These are phyloP conservation scores for Drosophila meridiana DNA, from an alignment of 2,888 invertebrate species.

Conservation along the genomic window DNA sequence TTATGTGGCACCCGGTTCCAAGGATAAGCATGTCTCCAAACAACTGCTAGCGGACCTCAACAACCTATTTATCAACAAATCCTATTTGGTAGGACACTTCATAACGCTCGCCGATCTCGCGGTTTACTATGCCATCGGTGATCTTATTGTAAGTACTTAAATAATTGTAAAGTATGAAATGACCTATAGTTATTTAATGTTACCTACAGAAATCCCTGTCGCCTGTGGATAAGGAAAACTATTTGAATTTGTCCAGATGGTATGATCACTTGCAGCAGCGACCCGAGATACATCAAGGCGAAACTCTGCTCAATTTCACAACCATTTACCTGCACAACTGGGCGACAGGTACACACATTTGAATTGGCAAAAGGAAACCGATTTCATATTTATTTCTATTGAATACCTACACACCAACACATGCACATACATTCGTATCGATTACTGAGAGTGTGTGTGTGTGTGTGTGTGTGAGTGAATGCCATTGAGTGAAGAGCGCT, in stretches of 20 bases:
- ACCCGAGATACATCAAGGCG: slow-evolving; percentile 86
- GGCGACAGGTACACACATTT: slow-evolving; percentile 84
- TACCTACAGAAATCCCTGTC: slow-evolving; percentile 87
- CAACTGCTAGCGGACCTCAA: slow-evolving; percentile 86
- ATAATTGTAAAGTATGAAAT: not conserved
- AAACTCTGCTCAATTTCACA: slow-evolving; percentile 82
- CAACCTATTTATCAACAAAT: slow-evolving; percentile 85
- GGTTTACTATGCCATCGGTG: slow-evolving; percentile 88
- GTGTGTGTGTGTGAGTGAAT: slow-evolving; percentile 46
- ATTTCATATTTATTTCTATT: slow-evolving; percentile 68
- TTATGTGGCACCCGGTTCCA: slow-evolving; percentile 82
- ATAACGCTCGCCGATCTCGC: slow-evolving; percentile 89
- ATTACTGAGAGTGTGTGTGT: slow-evolving; percentile 13
- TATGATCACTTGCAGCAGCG: slow-evolving; percentile 91
- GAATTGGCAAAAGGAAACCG: slow-evolving; percentile 34
- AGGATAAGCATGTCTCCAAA: slow-evolving; percentile 80
- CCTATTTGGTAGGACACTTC: slow-evolving; percentile 87
- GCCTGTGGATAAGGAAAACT: slow-evolving; percentile 89
- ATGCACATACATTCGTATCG: not conserved
- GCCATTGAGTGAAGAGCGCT: slow-evolving; percentile 63
- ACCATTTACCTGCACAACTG: slow-evolving; percentile 84
- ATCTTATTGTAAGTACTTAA: slow-evolving; percentile 87
- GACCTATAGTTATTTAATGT: not conserved
- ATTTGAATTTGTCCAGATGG: slow-evolving; percentile 91
- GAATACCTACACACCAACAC: slow-evolving; percentile 43